phyloP scores from a whole-genome alignment of 2,797 vertebrate genomes.

The Parauchenoglanis punctatus region DNA sequence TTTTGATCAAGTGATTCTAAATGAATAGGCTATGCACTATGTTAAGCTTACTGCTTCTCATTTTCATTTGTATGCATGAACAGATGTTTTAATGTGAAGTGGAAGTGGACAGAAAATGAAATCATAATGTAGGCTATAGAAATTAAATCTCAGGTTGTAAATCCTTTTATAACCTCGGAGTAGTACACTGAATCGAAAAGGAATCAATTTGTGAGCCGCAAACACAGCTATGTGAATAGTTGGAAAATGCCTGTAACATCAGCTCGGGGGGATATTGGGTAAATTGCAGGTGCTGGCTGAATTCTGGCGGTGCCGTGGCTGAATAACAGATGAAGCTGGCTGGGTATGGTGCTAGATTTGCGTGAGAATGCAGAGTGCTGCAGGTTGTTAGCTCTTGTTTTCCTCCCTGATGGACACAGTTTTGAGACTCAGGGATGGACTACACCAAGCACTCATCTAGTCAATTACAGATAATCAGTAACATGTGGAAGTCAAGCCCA shows the following conservation, averaged over 20 bases:
- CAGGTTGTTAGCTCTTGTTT: conserved; percentile 61
- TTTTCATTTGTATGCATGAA: neutral
- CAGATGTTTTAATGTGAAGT: neutral
- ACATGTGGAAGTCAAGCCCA: conserved; percentile 59
- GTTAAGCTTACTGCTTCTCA: neutral
- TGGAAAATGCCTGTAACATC: neutral
- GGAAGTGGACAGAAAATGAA: neutral
- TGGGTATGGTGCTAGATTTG: conserved; percentile 24
- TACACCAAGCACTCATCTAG: conserved; percentile 57
- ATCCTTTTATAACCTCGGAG: neutral
- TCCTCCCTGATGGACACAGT: conserved; percentile 55
- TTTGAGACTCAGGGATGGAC: conserved; percentile 47
- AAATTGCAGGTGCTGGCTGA: neutral
- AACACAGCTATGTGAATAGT: neutral
- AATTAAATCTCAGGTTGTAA: neutral
- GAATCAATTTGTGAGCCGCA: neutral
- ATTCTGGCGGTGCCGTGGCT: neutral
- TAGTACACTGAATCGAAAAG: neutral
- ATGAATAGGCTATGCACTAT: neutral
- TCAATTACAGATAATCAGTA: conserved; percentile 65
- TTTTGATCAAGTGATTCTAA: neutral
- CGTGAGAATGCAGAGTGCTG: conserved; percentile 44
- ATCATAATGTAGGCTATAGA: neutral
- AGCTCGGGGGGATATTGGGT: too few species aligned
- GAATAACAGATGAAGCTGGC: conserved; percentile 10